Evolutionary conservation across 2,797 vertebrate genomes (phyloP), one percentile per base, ranked within the genome.

Genomic region (Propithecus perrieri): DNA sequence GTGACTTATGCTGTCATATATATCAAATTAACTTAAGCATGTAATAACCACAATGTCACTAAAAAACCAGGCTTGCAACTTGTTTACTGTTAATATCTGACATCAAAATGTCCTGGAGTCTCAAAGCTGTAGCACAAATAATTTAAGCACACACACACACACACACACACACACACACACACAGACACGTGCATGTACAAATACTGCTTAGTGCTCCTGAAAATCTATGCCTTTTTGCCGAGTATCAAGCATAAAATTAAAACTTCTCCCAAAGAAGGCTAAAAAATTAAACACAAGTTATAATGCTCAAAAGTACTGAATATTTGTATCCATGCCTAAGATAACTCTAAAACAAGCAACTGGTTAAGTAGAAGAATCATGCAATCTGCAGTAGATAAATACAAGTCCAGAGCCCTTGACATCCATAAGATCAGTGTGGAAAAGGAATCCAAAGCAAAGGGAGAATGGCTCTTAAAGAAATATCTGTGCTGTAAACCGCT

Each of bases 71-170:
- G 26, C 26, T 74, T 85, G 22, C 33, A 75, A 28, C 74, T 80
- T 92, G 26, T 81, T 97, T 95, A 89, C 61, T 92, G 65, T 92
- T 96, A 92, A 79, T 95, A 96, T 94, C 7, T 74, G 78, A 92
- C 55, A 94, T 46, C 30, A 78, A 94, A 93, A 92, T 24, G 71
- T 92, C 71, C 35, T 69, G 38, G 43, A 94, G 26, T 84, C 72
- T 94, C 53, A 91, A 65, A 85, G 30, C 33, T 92, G 3, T 92
- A 92, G 61, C 46, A 26, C 67, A 91, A 88, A 63, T 80, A 91
- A 93, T 83, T 83, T 83, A 69, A 87, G 81, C 55, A 53, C 38
- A 67, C 53, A 48, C n/a, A 65, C n/a, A 48, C 20, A 41, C 67
- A 67, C 63, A 18, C 13, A 7, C 2, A 4, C 7, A 84, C 69